Base-by-base conservation (phyloP, 2,888 invertebrate genomes). In the Aleiodes leptofemur region DNA sequence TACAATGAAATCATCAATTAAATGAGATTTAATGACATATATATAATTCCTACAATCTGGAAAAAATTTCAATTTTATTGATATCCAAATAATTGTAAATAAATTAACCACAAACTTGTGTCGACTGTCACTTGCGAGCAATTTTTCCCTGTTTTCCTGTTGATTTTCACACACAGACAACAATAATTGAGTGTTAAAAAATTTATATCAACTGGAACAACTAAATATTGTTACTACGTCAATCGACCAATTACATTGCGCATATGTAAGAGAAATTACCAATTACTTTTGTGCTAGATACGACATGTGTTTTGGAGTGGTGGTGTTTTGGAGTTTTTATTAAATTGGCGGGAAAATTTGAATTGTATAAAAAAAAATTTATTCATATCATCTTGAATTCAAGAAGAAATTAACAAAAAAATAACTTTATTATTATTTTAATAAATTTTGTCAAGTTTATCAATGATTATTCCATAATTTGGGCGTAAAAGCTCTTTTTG, bases 131-230 rank as follows among this genome's bases (percentile, higher is more conserved):
- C 64, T 64, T n/a, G 34, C 9, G 38, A 64, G 7, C 3, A 11
- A 56, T n/a, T 43, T 64, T 48, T 48, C 8, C 61, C 38, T 61
- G 6, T 64, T 64, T 16, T 64, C 64, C 34, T 64, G 9, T 48
- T 38, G 6, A n/a, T 34, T 9, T 23, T 8, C 7, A 55, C 1
- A 55, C 55, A 16, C 4, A 9, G n/a, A 16, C 16, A 55, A 7
- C 9, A 59, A 8, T 34, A 14, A 31, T 59, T 57, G 11, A 31
- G 31, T 31, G 9, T 43, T 9, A 13, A 31, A 6, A 56, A 57
- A 23, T 57, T 57, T 57, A 11, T 31, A 57, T 29, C 13, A 4
- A 29, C 29, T 8, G 59, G 11, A 5, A 14, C 8, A 59, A n/a
- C 14, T n/a, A 7, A 13, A 59, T 14, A 51, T 51, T 14, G 43